Evolutionary conservation across 2,797 vertebrate genomes (phyloP), one percentile per base, ranked within the genome.

Genomic region (Myotis daubentonii): DNA sequence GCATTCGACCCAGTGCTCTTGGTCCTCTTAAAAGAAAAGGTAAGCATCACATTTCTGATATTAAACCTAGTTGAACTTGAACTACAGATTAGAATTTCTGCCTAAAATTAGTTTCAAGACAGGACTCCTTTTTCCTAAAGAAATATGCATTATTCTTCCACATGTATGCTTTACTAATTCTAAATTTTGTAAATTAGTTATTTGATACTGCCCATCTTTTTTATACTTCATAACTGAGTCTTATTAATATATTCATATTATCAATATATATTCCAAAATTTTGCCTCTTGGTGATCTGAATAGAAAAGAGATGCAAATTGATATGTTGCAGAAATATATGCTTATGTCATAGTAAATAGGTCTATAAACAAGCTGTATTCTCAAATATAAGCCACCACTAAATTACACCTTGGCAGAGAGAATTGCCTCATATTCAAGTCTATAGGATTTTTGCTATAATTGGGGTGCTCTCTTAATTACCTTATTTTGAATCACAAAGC

Each of bases 11-110:
- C 97, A 99, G 99, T 98, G 99, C 98, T 94, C 99, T 99, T 57
- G 99, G 99, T 78, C 99, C 99, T 41, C 98, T 99, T 55, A 99
- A 99, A 98, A 99, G 99, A 94, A 99, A 99, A 99, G 99, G 99
- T 99, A 97, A 44, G 96, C 89, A 8, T 85, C 13, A 44, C 49
- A 5, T 80, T 92, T 95, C 55, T 80, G 30, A 28, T 92, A 36
- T 72, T 92, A 87, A 95, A 90, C 49, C 38, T 71, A 53, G 53
- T 53, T 8, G 30, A 89, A 23, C 49, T 79, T 94, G 81, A 89
- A 88, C 89, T 95, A 93, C 80, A 84, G 91, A 57, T 53, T 95
- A 93, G 25, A 87, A 62, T 95, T 96, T 60, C 68, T 53, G 17
- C 81, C 92, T n/a, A 66, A 79, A 19, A 76, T 8, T 49, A 82